Base-by-base conservation (phyloP, 2,113 vertebrate genomes). In the Lucifuga dentata region DNA sequence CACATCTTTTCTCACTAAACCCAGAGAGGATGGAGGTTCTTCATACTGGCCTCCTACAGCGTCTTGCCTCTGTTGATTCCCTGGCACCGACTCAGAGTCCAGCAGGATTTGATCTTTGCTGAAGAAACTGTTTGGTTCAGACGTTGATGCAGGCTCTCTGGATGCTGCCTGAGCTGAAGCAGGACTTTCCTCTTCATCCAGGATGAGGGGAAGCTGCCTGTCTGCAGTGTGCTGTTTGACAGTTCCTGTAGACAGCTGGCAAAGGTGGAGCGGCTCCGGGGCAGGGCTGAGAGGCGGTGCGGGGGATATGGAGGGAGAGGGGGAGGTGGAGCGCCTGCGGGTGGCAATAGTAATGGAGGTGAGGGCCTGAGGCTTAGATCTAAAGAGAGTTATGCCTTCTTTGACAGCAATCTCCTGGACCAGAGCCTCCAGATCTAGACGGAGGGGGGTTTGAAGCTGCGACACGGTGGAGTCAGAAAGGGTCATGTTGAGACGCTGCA, bases 291-390 rank as follows among this genome's bases (percentile, higher is more conserved):
- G 2, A 1, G 29, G 29, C 5, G 70, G 52, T 2, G 5, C 7
- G 39, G 89, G 45, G 11, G 78, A 58, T 24, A 79, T 36, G 0
- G 76, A 68, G 17, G 70, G 59, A 11, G 86, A 76, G 9, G 82
- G 80, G 13, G 92, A 90, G 0, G 65, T 70, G 19, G 85, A 85
- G 46, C 72, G 86, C 51, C 71, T 89, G 40, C 66, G 70, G n/a
- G 93, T 90, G 40, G 94, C 41, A 11, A 90, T 92, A 26, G 90
- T 90, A 74, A 93, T 88, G 6, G 94, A 92, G 3, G 90, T 73
- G 32, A 93, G 80, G 3, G 91, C 86, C 36, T 76, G 83, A 3
- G 85, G 40, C 5, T 41, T 55, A 4, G 51, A 35, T 8, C 44
- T 44, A 8, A 40, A 43, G 51, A 65, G 78, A 15, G 1, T 40